A percentile compares a stretch with the other conserved stretches of the same genome.
phyloP scores from a whole-genome alignment of 2,113 vertebrate genomes.

The Seriola dumerili region DNA sequence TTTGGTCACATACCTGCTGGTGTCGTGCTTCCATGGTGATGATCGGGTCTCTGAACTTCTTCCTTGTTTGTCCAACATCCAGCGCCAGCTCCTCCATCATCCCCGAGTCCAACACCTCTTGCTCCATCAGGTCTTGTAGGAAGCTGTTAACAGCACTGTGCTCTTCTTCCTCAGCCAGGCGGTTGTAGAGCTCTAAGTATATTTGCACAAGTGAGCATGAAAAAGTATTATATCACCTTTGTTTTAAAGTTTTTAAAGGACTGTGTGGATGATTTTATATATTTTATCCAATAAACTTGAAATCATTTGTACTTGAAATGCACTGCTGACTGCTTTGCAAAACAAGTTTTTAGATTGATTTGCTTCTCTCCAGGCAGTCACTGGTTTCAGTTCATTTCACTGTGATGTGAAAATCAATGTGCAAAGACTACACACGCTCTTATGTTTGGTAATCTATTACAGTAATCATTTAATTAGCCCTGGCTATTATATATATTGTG shows the following conservation, averaged over 20 bases:
- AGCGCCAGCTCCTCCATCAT: slow-evolving; percentile 83
- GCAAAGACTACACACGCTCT: too few species aligned
- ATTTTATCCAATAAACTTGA: not conserved
- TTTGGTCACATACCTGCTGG: slow-evolving; percentile 87
- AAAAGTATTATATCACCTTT: not conserved
- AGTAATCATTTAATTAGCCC: not conserved
- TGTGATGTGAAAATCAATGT: not conserved
- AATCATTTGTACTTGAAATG: not conserved
- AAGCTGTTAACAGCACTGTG: slow-evolving; percentile 85
- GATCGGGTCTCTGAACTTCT: slow-evolving; percentile 82
- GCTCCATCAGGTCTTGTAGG: slow-evolving; percentile 91
- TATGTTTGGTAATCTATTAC: not conserved
- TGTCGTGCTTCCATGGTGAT: slow-evolving; percentile 94
- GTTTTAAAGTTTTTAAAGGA: not conserved
- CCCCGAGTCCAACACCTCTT: slow-evolving; percentile 83
- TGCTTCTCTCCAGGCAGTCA: not conserved
- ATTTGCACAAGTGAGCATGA: slow-evolving; percentile 60
- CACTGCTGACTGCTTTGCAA: not conserved
- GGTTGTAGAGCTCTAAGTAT: slow-evolving; percentile 88
- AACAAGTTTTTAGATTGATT: not conserved
- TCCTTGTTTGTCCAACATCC: slow-evolving; percentile 79
- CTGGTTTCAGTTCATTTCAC: slow-evolving; percentile 14
- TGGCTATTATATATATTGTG: not conserved
- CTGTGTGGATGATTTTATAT: not conserved
- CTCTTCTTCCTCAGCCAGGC: slow-evolving; percentile 89